Evolutionary conservation across 2,888 invertebrate species (phyloP), one percentile per base, ranked within the genome.

Genomic region (Hirtodrosophila trivittata): DNA sequence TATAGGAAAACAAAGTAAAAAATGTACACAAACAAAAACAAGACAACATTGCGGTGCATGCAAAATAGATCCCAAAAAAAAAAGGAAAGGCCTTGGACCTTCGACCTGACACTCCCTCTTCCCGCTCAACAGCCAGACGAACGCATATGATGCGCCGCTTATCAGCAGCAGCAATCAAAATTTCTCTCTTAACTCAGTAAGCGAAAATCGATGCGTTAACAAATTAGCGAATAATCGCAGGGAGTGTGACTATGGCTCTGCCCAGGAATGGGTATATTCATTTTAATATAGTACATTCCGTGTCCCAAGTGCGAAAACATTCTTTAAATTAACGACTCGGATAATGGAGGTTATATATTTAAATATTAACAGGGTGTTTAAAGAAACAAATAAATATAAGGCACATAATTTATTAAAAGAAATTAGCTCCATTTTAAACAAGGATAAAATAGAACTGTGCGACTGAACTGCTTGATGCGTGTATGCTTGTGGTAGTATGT

Each of bases 181-280:
- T 59, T 56, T 59, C 58, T 75, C 63, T 49, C 59, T 56, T 39
- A 46, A 30, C 47, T 59, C 51, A 52, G 37, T 60, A 68, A 60
- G 85, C 70, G 62, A 73, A 81, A 82, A 82, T 75, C 85, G 71
- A 80, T 84, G 45, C 39, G 49, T 42, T 32, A 63, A 45, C 26
- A 41, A 64, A 65, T 55, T 43, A 57, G 18, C 49, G 32, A 30
- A 45, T 6, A 46, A 41, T 32, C 18, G 5, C 14, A 49, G 28
- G 8, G n/a, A 25, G 16, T 12, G 12, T 4, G 54, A 64, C 59
- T 46, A 16, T 37, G 28, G 9, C 8, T 21, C 45, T 56, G 38
- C 32, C 16, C 41, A 30, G 30, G 28, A 28, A n/a, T n/a, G 2
- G 9, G 9, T n/a, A 28, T n/a, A 9, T 28, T 28, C 1, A 28